Conservation (phyloP, 2,888 invertebrate genomes). For the Synergus gifuensis region DNA sequence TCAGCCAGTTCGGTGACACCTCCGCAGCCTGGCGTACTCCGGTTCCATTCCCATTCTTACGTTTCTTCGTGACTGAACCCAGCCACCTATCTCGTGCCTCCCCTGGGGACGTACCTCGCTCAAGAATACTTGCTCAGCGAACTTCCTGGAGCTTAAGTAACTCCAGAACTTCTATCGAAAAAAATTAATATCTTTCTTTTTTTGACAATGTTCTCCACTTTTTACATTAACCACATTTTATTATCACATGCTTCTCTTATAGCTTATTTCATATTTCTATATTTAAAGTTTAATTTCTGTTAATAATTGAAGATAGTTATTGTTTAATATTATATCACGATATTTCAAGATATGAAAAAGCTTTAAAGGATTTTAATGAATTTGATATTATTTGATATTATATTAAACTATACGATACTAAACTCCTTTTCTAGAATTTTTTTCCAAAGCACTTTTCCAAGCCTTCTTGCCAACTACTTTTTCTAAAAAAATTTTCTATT, state of each 20-base stretch:
- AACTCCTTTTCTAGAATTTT: no score
- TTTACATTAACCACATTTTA: background rate
- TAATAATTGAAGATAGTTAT: no score
- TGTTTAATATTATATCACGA: no score
- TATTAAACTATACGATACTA: no score
- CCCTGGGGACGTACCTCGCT: constrained; percentile 34
- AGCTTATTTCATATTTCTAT: background rate
- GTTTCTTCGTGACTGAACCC: constrained; percentile 41
- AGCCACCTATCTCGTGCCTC: constrained; percentile 28
- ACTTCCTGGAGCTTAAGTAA: constrained; percentile 37
- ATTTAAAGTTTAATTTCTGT: background rate
- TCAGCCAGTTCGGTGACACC: constrained; percentile 49
- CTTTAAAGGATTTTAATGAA: no score
- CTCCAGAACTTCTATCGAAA: constrained; percentile 3
- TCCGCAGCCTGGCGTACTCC: constrained; percentile 26
- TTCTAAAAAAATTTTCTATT: no score
- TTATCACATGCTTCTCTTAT: background rate
- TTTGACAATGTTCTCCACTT: background rate
- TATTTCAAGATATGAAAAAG: no score
- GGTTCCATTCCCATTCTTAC: constrained; percentile 38
- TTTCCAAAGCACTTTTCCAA: no score
- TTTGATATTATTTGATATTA: no score
- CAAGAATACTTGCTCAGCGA: constrained; percentile 42
- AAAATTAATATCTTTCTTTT: constrained; percentile 25
- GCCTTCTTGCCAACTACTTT: no score